Evolutionary conservation across 2,888 invertebrate genomes (phyloP).

Genomic region (Chrysolina americana): DNA sequence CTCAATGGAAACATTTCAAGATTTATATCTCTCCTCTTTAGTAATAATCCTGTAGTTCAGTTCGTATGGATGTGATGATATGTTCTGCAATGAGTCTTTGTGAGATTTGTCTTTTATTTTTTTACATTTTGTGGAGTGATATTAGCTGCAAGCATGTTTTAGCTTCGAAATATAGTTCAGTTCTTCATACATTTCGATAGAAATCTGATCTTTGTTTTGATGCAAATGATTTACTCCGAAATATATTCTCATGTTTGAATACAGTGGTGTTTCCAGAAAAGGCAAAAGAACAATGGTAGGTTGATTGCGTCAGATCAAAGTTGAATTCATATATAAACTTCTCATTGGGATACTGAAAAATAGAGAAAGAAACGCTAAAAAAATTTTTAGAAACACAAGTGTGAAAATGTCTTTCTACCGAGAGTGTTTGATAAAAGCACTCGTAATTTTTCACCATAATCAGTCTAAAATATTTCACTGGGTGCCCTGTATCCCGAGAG

Average conservation of each 20-base stretch:
- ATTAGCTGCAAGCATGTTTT: background rate
- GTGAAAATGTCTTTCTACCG: too few relatives aligned
- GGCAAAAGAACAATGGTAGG: background rate
- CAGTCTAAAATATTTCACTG: too few relatives aligned
- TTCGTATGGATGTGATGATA: constrained; percentile 6
- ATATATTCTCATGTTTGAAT: background rate
- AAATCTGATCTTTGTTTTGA: background rate
- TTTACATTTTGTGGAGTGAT: background rate
- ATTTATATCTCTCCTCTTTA: background rate
- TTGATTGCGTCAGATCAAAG: background rate
- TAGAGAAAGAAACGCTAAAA: too few relatives aligned
- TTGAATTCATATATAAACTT: background rate
- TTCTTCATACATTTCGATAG: too few relatives aligned
- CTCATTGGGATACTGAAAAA: background rate
- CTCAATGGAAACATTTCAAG: background rate
- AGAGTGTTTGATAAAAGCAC: too few relatives aligned
- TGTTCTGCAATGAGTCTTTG: background rate
- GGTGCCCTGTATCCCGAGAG: too few relatives aligned
- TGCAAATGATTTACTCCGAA: background rate
- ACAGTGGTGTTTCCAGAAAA: background rate
- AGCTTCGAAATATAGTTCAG: background rate
- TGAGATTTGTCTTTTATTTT: background rate
- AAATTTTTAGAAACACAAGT: too few relatives aligned
- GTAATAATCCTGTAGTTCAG: background rate
- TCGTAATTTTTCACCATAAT: too few relatives aligned